These are phyloP conservation scores for Dasypogon diadema DNA, from an alignment of 2,888 invertebrate genomes.

Conservation along the genomic window DNA sequence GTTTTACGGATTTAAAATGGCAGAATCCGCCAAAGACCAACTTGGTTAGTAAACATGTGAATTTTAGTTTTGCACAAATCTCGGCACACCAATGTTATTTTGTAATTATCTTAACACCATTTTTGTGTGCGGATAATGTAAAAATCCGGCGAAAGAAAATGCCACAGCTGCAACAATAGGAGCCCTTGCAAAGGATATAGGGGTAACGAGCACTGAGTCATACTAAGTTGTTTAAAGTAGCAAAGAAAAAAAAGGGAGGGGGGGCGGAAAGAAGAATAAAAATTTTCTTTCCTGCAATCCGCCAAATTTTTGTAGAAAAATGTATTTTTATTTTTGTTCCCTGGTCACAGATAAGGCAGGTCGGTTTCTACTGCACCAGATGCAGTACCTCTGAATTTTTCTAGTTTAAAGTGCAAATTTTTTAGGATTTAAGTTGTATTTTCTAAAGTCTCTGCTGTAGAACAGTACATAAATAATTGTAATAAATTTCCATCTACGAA, in stretches of 20 bases:
- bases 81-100: too few species aligned
- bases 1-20: background rate
- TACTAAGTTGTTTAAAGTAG: background rate
- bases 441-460: background rate
- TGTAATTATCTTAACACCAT: background rate
- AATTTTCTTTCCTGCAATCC: background rate
- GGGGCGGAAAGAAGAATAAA: background rate
- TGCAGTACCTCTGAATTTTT: background rate
- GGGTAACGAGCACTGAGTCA: too few species aligned
- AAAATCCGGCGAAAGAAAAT: background rate
- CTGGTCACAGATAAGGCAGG: background rate
- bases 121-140: background rate
- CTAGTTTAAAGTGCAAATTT: background rate
- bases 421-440: background rate
- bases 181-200: too few species aligned
- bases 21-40: too few species aligned
- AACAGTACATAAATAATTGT: conserved; percentile 2
- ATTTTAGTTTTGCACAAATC: too few species aligned
- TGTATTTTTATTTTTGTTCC: background rate
- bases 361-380: background rate
- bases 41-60: too few species aligned
- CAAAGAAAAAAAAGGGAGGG: background rate
- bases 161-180: background rate
- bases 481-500: background rate
- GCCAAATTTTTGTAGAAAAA: background rate